Percentiles rank a stretch among this genome's conserved stretches.
Evolutionary conservation across 2,888 invertebrate species (phyloP).

Genomic region (Hybos culiciformis): DNA sequence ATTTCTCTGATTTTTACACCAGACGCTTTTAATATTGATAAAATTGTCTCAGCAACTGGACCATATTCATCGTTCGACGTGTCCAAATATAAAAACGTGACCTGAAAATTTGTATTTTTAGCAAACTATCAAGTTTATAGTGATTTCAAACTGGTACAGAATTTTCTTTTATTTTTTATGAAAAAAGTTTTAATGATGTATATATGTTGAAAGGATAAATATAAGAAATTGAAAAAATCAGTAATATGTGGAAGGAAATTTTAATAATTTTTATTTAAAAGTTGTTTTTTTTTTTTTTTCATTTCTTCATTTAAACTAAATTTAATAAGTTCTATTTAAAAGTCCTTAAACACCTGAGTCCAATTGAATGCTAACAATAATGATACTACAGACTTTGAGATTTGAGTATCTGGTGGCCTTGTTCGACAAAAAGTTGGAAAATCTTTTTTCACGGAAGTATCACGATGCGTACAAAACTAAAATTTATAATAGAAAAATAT

Average conservation of each 20-base stretch:
- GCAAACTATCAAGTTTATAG: too few species aligned
- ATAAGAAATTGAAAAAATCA: background rate
- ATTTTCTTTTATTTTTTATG: background rate
- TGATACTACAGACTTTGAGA: conserved; percentile 82
- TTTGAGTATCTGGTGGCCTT: conserved; percentile 84
- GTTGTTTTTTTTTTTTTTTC: too few species aligned
- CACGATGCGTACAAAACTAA: conserved; percentile 82
- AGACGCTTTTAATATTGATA: conserved; percentile 53
- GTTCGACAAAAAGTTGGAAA: conserved; percentile 88
- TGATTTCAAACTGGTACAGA: too few species aligned
- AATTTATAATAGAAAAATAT: conserved; percentile 20
- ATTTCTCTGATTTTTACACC: conserved; percentile 56
- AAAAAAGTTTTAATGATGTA: background rate
- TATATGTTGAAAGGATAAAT: background rate
- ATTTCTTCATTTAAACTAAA: background rate
- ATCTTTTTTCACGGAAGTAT: conserved; percentile 73
- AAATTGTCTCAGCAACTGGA: conserved; percentile 64
- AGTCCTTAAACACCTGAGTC: conserved; percentile 63
- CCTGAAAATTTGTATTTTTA: too few species aligned
- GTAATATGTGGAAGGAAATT: background rate
- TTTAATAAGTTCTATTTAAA: background rate
- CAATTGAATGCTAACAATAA: conserved; percentile 75
- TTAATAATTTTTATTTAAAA: too few species aligned
- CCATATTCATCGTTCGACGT: conserved; percentile 61
- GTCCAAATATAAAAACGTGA: conserved; percentile 71